Conservation (phyloP, 2,113 vertebrate genomes). For the Asarcornis scutulata region DNA sequence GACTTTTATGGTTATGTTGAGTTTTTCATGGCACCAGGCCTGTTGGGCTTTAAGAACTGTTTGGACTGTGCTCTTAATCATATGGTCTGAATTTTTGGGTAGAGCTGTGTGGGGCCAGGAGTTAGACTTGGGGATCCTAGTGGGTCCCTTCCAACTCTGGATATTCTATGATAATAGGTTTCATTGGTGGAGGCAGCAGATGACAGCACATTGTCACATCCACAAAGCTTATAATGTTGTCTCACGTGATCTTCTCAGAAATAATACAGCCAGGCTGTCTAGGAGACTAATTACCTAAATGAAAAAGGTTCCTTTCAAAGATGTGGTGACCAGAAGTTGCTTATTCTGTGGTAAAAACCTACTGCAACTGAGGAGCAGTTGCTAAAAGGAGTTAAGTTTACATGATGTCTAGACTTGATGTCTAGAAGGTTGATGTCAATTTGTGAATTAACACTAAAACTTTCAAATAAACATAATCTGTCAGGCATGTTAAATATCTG, state of each 20-base stretch:
- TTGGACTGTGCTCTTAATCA: too few relatives aligned
- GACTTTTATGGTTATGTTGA: not conserved
- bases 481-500: not conserved
- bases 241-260: not conserved
- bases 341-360: not conserved
- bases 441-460: not conserved
- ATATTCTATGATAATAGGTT: not conserved
- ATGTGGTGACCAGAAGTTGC: not conserved
- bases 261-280: not conserved
- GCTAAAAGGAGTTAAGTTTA: not conserved
- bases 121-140: too few relatives aligned
- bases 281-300: not conserved
- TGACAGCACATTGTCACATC: not conserved
- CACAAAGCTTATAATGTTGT: not conserved
- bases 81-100: too few relatives aligned
- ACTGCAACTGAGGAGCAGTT: not conserved
- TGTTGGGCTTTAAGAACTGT: too few relatives aligned
- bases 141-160: too few relatives aligned
- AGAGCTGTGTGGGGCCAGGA: too few relatives aligned
- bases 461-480: not conserved
- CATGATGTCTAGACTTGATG: not conserved
- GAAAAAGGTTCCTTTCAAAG: not conserved
- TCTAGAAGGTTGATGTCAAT: not conserved
- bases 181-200: not conserved
- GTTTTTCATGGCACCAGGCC: not conserved